phyloP scores from a whole-genome alignment of 2,113 vertebrate genomes.

The Tichodroma muraria region DNA sequence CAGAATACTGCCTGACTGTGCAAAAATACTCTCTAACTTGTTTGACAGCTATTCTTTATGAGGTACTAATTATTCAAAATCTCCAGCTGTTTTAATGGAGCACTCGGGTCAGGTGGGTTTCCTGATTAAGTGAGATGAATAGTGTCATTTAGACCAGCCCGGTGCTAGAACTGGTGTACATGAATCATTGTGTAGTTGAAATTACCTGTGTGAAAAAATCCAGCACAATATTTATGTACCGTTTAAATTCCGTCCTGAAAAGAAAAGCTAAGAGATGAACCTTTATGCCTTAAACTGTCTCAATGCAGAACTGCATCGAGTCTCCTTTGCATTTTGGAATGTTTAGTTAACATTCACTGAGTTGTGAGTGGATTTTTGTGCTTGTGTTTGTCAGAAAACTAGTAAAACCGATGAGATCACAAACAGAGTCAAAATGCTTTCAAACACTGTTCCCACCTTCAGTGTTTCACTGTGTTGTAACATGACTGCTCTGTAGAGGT shows the following conservation, averaged over 20 bases:
- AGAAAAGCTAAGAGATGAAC: neutral
- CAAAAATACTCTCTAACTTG: neutral
- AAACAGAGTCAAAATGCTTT: neutral
- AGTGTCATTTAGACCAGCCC: neutral
- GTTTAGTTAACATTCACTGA: neutral
- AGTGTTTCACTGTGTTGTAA: neutral
- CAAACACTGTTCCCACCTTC: neutral
- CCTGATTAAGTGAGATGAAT: conserved; percentile 19
- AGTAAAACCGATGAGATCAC: neutral
- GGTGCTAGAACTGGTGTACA: neutral
- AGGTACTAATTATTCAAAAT: neutral
- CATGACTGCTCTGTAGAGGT: neutral
- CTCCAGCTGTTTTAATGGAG: neutral
- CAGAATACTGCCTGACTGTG: neutral
- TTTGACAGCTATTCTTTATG: neutral
- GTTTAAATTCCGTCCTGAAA: neutral
- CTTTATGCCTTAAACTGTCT: neutral
- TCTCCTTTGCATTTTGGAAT: neutral
- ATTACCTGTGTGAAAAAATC: neutral
- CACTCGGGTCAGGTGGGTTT: neutral
- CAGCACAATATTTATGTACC: neutral
- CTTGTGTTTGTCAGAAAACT: neutral
- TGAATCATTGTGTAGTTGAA: neutral
- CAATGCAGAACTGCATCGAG: neutral
- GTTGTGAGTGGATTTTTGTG: neutral